Evolutionary conservation across 2,797 vertebrate genomes (phyloP).

Genomic region (Diglossa cyanea): DNA sequence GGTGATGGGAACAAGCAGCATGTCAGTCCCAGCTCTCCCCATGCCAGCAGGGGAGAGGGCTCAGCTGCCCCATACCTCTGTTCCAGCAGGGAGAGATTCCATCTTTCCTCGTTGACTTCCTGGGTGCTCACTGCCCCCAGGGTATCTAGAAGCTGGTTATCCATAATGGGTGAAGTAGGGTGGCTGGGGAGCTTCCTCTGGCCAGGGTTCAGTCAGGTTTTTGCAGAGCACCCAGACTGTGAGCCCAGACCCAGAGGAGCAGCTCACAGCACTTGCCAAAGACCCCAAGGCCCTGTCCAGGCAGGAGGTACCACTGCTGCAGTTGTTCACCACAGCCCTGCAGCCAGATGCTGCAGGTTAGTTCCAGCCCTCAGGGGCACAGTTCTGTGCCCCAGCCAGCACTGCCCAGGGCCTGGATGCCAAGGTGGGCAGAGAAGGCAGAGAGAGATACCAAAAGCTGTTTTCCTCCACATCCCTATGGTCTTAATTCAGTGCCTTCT

Average conservation of each 20-base stretch:
- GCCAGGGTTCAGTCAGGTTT: not conserved
- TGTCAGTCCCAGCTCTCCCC: not conserved
- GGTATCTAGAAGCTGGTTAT: not conserved
- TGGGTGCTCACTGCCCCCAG: not conserved
- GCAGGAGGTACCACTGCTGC: not conserved
- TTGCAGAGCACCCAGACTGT: not conserved
- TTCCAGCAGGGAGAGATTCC: not conserved
- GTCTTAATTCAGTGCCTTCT: not conserved
- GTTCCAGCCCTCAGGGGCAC: not conserved
- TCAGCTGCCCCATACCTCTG: rapidly evolving
- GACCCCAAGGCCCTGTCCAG: rapidly evolving
- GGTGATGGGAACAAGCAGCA: rapidly evolving
- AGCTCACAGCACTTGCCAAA: not conserved
- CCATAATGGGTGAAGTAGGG: rapidly evolving
- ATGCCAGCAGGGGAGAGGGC: rapidly evolving
- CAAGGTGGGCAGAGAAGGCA: not conserved
- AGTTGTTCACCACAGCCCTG: not conserved
- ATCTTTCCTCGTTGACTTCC: not conserved
- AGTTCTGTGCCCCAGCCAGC: no score
- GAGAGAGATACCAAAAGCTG: not conserved
- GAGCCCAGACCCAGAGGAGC: not conserved
- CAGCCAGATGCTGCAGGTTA: not conserved
- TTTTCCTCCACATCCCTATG: not conserved
- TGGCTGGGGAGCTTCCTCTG: not conserved
- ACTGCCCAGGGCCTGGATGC: not conserved